Evolutionary conservation across 2,113 vertebrate species (phyloP).

Genomic region (Paramormyrops kingsleyae): DNA sequence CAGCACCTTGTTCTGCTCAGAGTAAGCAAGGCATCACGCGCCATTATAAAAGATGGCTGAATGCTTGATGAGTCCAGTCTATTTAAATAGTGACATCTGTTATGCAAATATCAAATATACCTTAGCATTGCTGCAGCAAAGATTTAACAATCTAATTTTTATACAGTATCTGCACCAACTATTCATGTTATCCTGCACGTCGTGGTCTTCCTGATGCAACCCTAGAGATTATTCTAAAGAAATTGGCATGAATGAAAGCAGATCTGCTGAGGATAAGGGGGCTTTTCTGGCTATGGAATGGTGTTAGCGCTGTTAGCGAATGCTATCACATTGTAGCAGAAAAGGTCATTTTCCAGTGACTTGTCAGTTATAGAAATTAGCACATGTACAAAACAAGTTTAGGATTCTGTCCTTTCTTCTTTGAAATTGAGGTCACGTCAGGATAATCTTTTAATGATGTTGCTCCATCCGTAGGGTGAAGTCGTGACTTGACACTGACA

Average conservation of each 20-base stretch:
- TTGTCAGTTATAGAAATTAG: neutral
- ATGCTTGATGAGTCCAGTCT: neutral
- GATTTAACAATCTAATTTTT: neutral
- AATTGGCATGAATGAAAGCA: neutral
- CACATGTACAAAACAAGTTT: neutral
- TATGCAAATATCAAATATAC: neutral
- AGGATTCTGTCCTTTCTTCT: neutral
- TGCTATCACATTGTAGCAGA: neutral
- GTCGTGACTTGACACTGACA: neutral
- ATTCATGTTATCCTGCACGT: neutral
- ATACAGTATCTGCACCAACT: neutral
- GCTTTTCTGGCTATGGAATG: neutral
- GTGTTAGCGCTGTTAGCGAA: neutral
- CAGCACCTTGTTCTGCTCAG: slow-evolving; percentile 18
- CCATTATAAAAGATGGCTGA: neutral
- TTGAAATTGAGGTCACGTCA: neutral
- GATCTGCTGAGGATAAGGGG: neutral
- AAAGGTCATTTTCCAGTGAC: neutral
- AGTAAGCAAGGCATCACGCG: neutral
- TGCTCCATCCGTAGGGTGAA: neutral
- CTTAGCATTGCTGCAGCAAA: neutral
- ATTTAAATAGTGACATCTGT: neutral
- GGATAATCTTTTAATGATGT: neutral
- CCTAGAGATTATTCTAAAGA: neutral
- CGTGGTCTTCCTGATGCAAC: neutral